Conservation (phyloP, 1,140 invertebrate species). For the Musca vetustissima region DNA sequence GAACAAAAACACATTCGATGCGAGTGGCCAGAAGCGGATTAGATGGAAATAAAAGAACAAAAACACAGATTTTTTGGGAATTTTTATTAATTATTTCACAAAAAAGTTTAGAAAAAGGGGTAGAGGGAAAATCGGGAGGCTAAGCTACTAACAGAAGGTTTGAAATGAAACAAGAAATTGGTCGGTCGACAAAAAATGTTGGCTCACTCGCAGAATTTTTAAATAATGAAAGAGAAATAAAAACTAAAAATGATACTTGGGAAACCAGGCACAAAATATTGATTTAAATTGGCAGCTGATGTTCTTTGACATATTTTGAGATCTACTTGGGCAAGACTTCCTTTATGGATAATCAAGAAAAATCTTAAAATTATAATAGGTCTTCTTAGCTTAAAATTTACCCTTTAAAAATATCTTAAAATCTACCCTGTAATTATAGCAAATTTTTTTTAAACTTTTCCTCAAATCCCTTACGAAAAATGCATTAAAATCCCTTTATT, state of each 20-base stretch:
- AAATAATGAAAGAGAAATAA: neutral
- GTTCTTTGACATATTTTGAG: too few relatives aligned
- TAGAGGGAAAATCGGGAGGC: neutral
- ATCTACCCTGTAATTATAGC: too few relatives aligned
- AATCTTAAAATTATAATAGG: too few relatives aligned
- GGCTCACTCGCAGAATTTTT: slow-evolving; percentile 11
- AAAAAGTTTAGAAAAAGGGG: too few relatives aligned
- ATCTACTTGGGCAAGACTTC: too few relatives aligned
- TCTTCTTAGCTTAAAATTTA: too few relatives aligned
- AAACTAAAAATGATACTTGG: neutral
- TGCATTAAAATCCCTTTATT: too few relatives aligned
- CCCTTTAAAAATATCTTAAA: too few relatives aligned
- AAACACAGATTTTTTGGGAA: slow-evolving; percentile 9
- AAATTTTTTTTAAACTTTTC: too few relatives aligned
- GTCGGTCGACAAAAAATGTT: neutral
- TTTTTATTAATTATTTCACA: slow-evolving; percentile 2
- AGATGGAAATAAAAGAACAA: slow-evolving; percentile 22
- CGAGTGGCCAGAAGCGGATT: slow-evolving; percentile 5
- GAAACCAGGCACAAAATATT: neutral
- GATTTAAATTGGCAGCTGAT: neutral
- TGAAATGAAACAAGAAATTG: neutral
- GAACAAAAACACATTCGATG: neutral
- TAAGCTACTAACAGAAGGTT: neutral
- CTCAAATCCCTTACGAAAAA: too few relatives aligned
- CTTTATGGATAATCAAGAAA: too few relatives aligned